Base-by-base conservation (phyloP, 2,888 invertebrate genomes). In the Smittia aterrima region DNA sequence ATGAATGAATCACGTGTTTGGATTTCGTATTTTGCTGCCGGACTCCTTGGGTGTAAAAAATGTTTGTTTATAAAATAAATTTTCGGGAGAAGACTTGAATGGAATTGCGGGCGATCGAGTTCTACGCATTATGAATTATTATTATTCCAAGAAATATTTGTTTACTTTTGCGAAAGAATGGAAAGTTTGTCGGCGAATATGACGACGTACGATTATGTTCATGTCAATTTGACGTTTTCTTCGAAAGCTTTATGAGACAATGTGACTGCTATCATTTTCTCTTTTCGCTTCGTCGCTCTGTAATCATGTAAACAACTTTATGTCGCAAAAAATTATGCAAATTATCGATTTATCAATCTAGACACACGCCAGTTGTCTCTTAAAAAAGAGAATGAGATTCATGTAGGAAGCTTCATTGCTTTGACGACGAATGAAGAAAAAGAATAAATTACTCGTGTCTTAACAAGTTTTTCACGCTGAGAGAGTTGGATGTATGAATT, bases 1-100 rank as follows among this genome's bases (percentile, higher is more conserved):
- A 66, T 25, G 66, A 66, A 66, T 66, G 66, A 66, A 66, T 58
- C 58, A 58, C n/a, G 38, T 11, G 38, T 7, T 4, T 11, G 38
- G 38, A 38, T 47, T 47, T 13, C 47, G 47, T 47, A 4, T n/a
- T 47, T 47, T 47, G 4, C 38, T n/a, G n/a, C n/a, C n/a, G n/a
- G n/a, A n/a, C n/a, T n/a, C n/a, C n/a, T n/a, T n/a, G n/a, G n/a
- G n/a, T n/a, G n/a, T n/a, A n/a, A n/a, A n/a, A n/a, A n/a, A 4
- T 25, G 25, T 25, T 64, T 64, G 64, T 25, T 64, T 58, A 24
- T 47, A 47, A 16, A 47, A 47, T 13, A 47, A 47, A 47, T n/a
- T 47, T n/a, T 13, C 38, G 38, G 4, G 38, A 47, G 3, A n/a
- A 6, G 47, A 11, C 47, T 47, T 6, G 47, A 47, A 47, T 47